Conservation (phyloP, 2,113 vertebrate species). For the Myodes glareolus region DNA sequence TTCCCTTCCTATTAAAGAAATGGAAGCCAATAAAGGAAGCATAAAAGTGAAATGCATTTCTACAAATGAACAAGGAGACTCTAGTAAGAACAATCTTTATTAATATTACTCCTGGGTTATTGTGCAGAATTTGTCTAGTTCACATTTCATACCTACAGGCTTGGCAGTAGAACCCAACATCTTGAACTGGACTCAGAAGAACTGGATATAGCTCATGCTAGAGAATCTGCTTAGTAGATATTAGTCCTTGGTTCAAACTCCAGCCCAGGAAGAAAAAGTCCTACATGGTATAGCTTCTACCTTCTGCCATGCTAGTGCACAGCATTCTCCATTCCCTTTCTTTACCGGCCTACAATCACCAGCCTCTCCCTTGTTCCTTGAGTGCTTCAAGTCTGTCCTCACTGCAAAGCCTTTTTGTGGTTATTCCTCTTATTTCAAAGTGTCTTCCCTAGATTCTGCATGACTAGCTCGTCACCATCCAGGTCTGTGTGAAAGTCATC, state of each 20-base stretch:
- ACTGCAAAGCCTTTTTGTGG: neutral
- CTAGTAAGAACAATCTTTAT: neutral
- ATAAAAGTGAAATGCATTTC: neutral
- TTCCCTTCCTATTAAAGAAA: conserved; percentile 23
- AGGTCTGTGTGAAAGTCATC: neutral
- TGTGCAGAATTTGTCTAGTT: neutral
- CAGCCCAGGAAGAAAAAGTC: neutral
- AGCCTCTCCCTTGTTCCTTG: neutral
- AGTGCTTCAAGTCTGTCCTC: neutral
- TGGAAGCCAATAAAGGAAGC: neutral
- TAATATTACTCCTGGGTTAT: neutral
- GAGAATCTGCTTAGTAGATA: neutral
- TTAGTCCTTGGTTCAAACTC: neutral
- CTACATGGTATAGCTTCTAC: neutral
- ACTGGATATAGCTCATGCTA: too few species aligned
- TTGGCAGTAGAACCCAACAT: neutral
- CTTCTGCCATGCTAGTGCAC: neutral
- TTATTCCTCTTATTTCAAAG: neutral
- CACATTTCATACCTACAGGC: neutral
- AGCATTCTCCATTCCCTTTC: neutral
- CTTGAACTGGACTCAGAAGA: neutral
- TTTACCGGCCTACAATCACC: neutral
- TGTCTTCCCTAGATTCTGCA: neutral
- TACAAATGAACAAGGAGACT: neutral
- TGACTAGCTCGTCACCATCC: neutral